These are phyloP conservation scores for Antrozous pallidus DNA, from an alignment of 2,797 vertebrate genomes.

Conservation along the genomic window DNA sequence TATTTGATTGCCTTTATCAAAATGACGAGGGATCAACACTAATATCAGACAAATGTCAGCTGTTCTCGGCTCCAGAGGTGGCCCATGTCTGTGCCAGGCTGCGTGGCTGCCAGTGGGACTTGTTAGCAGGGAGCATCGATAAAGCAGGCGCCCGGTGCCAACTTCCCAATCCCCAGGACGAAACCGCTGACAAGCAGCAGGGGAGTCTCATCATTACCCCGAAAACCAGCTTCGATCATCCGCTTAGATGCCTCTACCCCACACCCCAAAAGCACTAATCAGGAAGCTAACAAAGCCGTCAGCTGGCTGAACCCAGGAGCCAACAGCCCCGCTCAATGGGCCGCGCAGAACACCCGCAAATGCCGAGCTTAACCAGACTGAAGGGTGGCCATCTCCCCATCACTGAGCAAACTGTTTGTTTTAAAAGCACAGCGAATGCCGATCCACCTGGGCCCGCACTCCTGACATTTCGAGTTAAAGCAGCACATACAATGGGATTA, in stretches of 20 bases:
- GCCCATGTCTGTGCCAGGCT: conserved; percentile 78
- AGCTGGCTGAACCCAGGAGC: not conserved
- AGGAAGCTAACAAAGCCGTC: not conserved
- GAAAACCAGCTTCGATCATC: conserved; percentile 78
- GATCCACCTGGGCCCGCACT: conserved; percentile 58
- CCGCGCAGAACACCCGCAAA: not conserved
- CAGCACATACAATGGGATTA: conserved; percentile 71
- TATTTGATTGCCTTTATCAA: conserved; percentile 65
- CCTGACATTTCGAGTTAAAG: conserved; percentile 68
- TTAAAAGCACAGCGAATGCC: conserved; percentile 65
- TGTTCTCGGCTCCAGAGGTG: conserved; percentile 73
- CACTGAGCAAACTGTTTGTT: conserved; percentile 71
- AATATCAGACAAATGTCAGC: conserved; percentile 73
- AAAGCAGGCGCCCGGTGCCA: conserved; percentile 85
- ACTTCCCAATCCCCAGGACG: conserved; percentile 83
- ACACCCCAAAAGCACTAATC: conserved; percentile 27
- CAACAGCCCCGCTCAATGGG: not conserved
- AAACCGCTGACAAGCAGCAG: conserved; percentile 77
- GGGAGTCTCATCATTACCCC: conserved; percentile 79
- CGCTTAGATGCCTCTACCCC: conserved; percentile 48
- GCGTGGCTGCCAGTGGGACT: conserved; percentile 78
- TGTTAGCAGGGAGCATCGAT: conserved; percentile 86
- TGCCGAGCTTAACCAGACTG: too few species aligned
- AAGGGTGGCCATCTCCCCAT: conserved; percentile 54
- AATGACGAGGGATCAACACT: conserved; percentile 10